Percentiles rank a stretch among this genome's conserved stretches.
Evolutionary conservation across 2,113 vertebrate species (phyloP).

Genomic region (Axis porcinus): DNA sequence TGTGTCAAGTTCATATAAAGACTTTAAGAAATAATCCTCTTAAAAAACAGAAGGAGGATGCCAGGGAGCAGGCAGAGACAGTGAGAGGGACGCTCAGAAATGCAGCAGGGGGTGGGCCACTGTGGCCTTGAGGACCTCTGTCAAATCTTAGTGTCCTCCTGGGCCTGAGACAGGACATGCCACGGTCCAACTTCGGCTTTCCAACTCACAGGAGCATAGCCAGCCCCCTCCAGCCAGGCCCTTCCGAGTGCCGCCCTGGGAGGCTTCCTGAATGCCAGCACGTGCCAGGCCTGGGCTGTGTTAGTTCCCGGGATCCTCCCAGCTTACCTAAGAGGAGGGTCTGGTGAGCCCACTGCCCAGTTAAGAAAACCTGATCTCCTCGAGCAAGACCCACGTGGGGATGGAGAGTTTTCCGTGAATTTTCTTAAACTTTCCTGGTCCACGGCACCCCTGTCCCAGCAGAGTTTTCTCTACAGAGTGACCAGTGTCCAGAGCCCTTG

Average conservation of each 20-base stretch:
- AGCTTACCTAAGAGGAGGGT: not conserved
- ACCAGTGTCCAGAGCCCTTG: not conserved
- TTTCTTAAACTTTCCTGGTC: not conserved
- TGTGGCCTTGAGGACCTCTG: rapidly evolving
- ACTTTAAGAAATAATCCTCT: not conserved
- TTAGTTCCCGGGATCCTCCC: not conserved
- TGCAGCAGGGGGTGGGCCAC: rapidly evolving
- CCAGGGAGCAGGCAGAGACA: no score
- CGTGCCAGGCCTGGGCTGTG: rapidly evolving
- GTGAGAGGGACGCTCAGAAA: rapidly evolving
- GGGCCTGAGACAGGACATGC: not conserved
- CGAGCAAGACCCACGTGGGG: rapidly evolving
- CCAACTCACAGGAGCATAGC: not conserved
- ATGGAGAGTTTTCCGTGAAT: not conserved
- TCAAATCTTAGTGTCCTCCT: not conserved
- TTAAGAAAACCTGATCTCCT: not conserved
- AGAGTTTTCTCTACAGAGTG: not conserved
- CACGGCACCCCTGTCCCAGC: no score
- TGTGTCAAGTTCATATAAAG: not conserved
- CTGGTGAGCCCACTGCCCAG: not conserved
- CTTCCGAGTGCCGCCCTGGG: not conserved
- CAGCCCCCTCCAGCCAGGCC: rapidly evolving
- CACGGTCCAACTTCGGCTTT: not conserved
- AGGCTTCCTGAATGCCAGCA: not conserved
- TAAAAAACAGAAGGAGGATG: not conserved